Evolutionary conservation across 2,797 vertebrate genomes (phyloP).

Genomic region (Pangasius larnaudii): DNA sequence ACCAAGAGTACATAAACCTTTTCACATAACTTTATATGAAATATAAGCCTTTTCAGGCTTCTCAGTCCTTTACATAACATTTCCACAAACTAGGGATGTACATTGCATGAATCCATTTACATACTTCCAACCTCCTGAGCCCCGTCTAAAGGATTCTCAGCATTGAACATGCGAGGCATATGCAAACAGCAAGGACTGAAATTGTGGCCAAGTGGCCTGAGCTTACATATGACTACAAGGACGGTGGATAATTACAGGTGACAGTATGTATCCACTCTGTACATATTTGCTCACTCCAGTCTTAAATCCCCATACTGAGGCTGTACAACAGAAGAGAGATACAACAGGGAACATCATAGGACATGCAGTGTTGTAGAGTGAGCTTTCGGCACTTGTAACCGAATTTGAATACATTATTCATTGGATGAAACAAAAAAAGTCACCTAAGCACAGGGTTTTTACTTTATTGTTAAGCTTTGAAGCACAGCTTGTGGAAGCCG

Average conservation of each 20-base stretch:
- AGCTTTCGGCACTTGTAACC: background rate
- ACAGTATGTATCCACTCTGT: background rate
- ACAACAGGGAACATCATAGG: background rate
- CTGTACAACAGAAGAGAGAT: background rate
- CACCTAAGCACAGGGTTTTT: background rate
- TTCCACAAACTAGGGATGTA: background rate
- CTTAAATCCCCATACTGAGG: background rate
- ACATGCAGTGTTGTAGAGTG: background rate
- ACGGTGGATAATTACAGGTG: background rate
- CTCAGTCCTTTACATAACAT: background rate
- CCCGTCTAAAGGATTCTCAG: too few species aligned
- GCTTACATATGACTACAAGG: background rate
- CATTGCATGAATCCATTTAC: too few species aligned
- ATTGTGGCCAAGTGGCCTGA: background rate
- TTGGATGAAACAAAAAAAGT: background rate
- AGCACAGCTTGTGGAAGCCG: background rate
- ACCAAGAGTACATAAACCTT: background rate
- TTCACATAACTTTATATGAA: background rate
- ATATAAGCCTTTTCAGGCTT: background rate
- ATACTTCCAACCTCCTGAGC: too few species aligned
- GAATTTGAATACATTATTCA: background rate
- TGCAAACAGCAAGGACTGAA: too few species aligned
- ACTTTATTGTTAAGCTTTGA: background rate
- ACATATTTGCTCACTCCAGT: background rate
- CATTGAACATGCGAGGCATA: too few species aligned